Conservation (phyloP, 2,888 invertebrate genomes). For the Sphinx pinastri region DNA sequence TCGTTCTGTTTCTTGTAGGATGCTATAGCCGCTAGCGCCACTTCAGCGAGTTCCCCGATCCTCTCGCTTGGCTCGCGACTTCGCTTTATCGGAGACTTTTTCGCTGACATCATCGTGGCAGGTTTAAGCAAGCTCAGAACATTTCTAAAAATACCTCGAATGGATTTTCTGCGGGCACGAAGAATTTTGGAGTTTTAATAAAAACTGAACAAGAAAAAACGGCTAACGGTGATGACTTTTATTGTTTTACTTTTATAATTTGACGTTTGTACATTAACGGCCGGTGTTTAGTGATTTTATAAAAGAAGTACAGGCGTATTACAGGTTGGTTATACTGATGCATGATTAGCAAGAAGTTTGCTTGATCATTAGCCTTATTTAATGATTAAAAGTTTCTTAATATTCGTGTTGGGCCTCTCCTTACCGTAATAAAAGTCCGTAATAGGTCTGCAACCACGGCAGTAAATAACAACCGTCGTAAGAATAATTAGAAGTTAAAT, state of each 20-base stretch:
- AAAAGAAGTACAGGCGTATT: constrained; percentile 23
- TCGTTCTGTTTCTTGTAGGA: constrained; percentile 72
- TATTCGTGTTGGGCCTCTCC: constrained; percentile 22
- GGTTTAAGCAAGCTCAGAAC: constrained; percentile 53
- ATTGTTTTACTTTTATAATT: constrained; percentile 26
- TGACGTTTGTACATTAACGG: constrained; percentile 23
- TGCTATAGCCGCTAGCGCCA: constrained; percentile 70
- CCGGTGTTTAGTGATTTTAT: constrained; percentile 5
- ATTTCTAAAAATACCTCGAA: constrained; percentile 52
- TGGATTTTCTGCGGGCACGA: constrained; percentile 52
- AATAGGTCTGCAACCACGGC: constrained; percentile 4
- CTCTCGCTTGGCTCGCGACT: constrained; percentile 47
- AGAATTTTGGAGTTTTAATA: constrained; percentile 62
- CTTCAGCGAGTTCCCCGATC: constrained; percentile 58
- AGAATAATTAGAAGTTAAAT: constrained; percentile 11
- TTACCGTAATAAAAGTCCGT: constrained; percentile 17
- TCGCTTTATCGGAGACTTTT: constrained; percentile 52
- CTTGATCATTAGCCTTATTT: constrained; percentile 14
- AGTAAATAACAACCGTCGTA: constrained; percentile 19
- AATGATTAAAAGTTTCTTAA: constrained; percentile 26
- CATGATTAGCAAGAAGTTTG: no score
- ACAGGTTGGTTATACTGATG: constrained; percentile 19
- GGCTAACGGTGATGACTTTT: constrained; percentile 6
- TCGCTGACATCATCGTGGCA: constrained; percentile 49
- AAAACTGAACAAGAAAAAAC: constrained; percentile 24